Base-by-base conservation (phyloP, 2,888 invertebrate species). In the Choristoneura rosaceana region DNA sequence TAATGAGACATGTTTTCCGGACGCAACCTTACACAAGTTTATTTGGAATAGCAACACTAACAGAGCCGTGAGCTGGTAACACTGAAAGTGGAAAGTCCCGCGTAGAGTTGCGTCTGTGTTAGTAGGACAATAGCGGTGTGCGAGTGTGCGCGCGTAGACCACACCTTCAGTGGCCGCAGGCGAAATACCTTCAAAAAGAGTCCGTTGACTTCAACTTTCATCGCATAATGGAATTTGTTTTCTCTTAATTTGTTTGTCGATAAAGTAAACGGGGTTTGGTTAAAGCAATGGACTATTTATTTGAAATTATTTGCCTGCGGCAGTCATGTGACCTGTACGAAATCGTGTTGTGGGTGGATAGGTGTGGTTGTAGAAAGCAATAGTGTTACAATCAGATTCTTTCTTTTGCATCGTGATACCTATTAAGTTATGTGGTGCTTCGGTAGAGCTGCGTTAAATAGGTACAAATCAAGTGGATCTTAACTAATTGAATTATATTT, bases 81-180 rank as follows among this genome's bases (percentile, higher is more conserved):
- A 64, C 62, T 58, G 62, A 33, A 43, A 12, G n/a, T 58, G 25
- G 66, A 33, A 76, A 75, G 76, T 76, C 74, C 75, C 80, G 84
- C 85, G 87, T 91, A 89, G 87, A 83, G 85, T 87, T 80, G 81
- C 85, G 88, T 87, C 89, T 63, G 87, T 88, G 93, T 92, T 93
- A 92, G 93, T 93, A 92, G 82, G 87, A 90, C 82, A 86, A 84
- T 90, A 92, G 93, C 93, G 87, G 87, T 88, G 91, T 92, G 93
- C 92, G 88, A 89, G 89, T 91, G 92, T 90, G 90, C 87, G 90
- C 92, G 92, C 90, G 91, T 88, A 90, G 87, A 89, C 91, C 92
- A 92, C 92, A 92, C 91, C 89, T 62, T 83, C 82, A 87, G 80
- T 71, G 58, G 67, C 67, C 71, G 33, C 12, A 34, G 67, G 67